Evolutionary conservation across 2,888 invertebrate species (phyloP).

Genomic region (Xanthia togata): DNA sequence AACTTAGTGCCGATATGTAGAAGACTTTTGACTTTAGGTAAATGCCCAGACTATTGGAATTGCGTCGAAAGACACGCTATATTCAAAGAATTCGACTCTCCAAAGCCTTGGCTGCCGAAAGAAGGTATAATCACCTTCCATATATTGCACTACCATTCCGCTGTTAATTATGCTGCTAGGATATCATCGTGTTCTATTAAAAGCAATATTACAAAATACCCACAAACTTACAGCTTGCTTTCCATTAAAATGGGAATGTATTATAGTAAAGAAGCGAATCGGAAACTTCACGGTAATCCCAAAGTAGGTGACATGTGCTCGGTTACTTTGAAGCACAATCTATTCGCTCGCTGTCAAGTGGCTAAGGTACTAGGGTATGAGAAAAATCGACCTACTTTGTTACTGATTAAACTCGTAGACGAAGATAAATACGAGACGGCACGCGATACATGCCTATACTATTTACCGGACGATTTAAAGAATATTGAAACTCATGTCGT

Average conservation of each 20-base stretch:
- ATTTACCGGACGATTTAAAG: slow-evolving; percentile 88
- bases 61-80: slow-evolving; percentile 92
- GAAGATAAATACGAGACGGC: slow-evolving; percentile 87
- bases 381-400: slow-evolving; percentile 74
- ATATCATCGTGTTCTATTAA: slow-evolving; percentile 73
- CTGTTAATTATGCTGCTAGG: slow-evolving; percentile 91
- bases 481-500: slow-evolving; percentile 84
- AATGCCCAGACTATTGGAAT: slow-evolving; percentile 89
- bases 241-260: slow-evolving; percentile 83
- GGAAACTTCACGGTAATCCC: slow-evolving; percentile 80
- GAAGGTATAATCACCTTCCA: slow-evolving; percentile 90
- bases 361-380: slow-evolving; percentile 81
- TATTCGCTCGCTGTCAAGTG: slow-evolving; percentile 90
- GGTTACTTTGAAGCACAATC: slow-evolving; percentile 83
- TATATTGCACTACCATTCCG: slow-evolving; percentile 90
- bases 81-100: slow-evolving; percentile 88
- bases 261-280: slow-evolving; percentile 80
- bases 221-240: slow-evolving; percentile 78
- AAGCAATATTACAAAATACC: slow-evolving; percentile 73
- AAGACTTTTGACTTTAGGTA: slow-evolving; percentile 91
- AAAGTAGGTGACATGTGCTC: slow-evolving; percentile 91
- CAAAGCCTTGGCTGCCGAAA: slow-evolving; percentile 88
- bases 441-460: slow-evolving; percentile 82
- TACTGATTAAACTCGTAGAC: slow-evolving; percentile 91
- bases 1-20: slow-evolving; percentile 89